phyloP scores from a whole-genome alignment of 2,113 vertebrate genomes.

The Callorhinus ursinus region DNA sequence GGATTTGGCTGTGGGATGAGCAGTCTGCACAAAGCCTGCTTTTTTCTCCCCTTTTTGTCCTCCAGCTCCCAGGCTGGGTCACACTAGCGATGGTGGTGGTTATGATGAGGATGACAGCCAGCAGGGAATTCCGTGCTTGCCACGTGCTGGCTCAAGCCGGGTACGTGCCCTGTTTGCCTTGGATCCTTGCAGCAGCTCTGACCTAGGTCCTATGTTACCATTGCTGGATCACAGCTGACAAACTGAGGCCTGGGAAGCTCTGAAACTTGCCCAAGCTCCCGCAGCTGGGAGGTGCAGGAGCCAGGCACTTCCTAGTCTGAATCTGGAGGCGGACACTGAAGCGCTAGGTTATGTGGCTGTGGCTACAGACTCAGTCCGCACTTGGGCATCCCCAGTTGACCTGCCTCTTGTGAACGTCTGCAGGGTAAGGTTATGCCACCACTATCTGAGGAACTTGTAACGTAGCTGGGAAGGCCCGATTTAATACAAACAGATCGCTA shows the following conservation, averaged over 20 bases:
- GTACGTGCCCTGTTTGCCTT: fast-evolving
- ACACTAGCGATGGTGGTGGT: background rate
- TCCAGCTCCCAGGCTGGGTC: background rate
- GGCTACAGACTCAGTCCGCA: background rate
- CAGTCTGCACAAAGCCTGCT: background rate
- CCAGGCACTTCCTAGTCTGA: background rate
- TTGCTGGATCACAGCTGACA: background rate
- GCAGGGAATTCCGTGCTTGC: background rate
- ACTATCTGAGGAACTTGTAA: background rate
- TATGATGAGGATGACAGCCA: background rate
- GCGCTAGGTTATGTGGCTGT: background rate
- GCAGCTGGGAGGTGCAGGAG: background rate
- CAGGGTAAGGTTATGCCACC: background rate
- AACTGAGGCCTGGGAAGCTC: background rate
- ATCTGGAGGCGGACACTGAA: background rate
- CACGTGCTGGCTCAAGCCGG: fast-evolving
- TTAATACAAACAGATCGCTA: background rate
- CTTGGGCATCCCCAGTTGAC: background rate
- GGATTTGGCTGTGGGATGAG: too few relatives aligned
- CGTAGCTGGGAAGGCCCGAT: background rate
- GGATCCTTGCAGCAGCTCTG: background rate
- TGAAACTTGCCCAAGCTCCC: fast-evolving
- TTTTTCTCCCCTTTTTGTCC: background rate
- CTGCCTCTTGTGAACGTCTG: background rate
- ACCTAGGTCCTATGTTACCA: background rate